Percentiles rank a stretch among this genome's conserved stretches.
phyloP scores from a whole-genome alignment of 2,113 vertebrate genomes.

The Accipiter virgatus region DNA sequence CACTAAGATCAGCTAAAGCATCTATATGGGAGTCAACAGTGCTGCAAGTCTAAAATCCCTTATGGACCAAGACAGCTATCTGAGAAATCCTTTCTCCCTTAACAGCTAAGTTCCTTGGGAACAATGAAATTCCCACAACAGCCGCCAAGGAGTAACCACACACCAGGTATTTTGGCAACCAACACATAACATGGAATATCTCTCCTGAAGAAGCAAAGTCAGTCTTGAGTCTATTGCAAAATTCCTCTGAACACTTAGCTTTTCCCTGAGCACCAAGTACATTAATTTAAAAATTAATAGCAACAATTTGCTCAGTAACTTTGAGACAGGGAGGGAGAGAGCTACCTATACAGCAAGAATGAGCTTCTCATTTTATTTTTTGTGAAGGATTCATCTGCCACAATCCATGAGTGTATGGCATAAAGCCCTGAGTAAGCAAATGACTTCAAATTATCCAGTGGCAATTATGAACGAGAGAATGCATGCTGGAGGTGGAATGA shows the following conservation, averaged over 20 bases:
- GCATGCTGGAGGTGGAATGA: slow-evolving; percentile 25
- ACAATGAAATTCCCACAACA: background rate
- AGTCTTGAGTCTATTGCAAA: background rate
- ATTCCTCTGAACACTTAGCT: background rate
- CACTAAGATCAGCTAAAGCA: background rate
- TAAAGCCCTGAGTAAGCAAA: slow-evolving; percentile 59
- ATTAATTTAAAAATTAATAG: slow-evolving; percentile 37
- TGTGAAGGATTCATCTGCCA: background rate
- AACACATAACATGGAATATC: background rate
- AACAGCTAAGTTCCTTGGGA: background rate
- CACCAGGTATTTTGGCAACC: background rate
- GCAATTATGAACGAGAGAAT: slow-evolving; percentile 57
- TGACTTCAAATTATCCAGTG: slow-evolving; percentile 44
- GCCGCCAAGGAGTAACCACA: background rate
- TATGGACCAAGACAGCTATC: background rate
- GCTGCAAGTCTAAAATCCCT: background rate
- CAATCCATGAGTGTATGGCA: slow-evolving; percentile 17
- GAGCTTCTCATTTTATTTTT: background rate
- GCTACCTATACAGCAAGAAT: background rate
- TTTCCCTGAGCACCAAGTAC: background rate
- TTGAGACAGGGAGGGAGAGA: background rate
- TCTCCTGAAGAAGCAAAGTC: background rate
- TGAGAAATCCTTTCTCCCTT: background rate
- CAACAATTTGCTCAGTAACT: slow-evolving; percentile 34
- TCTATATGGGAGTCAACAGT: background rate